Evolutionary conservation across 1,140 invertebrate species (phyloP).

Genomic region (Steinernema khuongi): DNA sequence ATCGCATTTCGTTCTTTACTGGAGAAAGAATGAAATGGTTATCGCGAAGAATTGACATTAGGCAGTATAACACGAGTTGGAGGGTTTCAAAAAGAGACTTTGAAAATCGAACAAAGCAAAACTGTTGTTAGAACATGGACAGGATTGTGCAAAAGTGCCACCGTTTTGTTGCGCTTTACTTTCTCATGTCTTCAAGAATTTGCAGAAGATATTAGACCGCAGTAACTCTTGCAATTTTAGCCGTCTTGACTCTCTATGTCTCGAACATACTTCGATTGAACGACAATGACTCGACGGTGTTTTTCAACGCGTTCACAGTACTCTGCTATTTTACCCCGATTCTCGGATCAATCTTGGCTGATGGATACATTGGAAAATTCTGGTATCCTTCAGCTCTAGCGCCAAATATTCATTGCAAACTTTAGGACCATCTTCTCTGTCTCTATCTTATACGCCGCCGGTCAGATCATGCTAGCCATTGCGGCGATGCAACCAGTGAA

Average conservation of each 20-base stretch:
- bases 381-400: constrained; percentile 60
- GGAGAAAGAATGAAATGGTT: too few species aligned
- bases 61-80: too few species aligned
- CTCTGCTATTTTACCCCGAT: constrained; percentile 79
- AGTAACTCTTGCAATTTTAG: constrained; percentile 78
- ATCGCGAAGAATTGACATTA: too few species aligned
- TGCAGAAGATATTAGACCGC: neutral
- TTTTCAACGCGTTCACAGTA: constrained; percentile 76
- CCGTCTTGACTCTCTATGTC: constrained; percentile 76
- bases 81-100: too few species aligned
- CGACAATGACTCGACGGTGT: constrained; percentile 69
- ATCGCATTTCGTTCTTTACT: too few species aligned
- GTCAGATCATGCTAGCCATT: constrained; percentile 74
- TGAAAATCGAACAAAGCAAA: too few species aligned
- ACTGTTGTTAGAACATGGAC: too few species aligned
- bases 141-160: too few species aligned
- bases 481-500: constrained; percentile 64
- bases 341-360: constrained; percentile 79
- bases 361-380: constrained; percentile 78
- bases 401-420: neutral
- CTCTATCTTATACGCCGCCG: constrained; percentile 73
- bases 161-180: too few species aligned
- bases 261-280: constrained; percentile 67
- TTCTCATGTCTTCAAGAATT: too few species aligned
- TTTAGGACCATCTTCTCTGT: constrained; percentile 59